Evolutionary conservation across 2,113 vertebrate genomes (phyloP).

Genomic region (Hippocampus mohnikei): DNA sequence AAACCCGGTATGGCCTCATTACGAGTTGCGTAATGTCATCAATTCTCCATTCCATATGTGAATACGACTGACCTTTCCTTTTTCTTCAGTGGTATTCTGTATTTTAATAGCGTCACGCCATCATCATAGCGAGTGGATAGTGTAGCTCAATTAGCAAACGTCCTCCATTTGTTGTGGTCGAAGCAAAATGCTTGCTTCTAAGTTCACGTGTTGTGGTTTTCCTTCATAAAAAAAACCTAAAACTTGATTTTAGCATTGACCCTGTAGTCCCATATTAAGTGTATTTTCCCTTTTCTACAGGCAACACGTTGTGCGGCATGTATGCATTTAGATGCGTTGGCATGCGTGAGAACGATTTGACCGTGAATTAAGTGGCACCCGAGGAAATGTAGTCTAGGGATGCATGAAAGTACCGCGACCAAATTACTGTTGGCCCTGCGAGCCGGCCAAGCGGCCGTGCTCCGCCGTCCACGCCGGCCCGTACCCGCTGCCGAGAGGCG

Average conservation of each 20-base stretch:
- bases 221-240: neutral
- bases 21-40: slow-evolving; percentile 26
- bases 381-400: neutral
- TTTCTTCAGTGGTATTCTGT: slow-evolving; percentile 12
- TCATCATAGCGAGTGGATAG: slow-evolving; percentile 42
- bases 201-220: neutral
- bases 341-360: neutral
- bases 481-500: slow-evolving; percentile 64
- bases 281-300: neutral
- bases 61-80: slow-evolving; percentile 43
- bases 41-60: slow-evolving; percentile 21
- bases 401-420: slow-evolving; percentile 7
- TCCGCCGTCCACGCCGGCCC: slow-evolving; percentile 57
- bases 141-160: slow-evolving; percentile 49
- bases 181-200: neutral
- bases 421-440: slow-evolving; percentile 26
- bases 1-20: slow-evolving; percentile 71
- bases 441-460: slow-evolving; percentile 57
- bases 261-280: neutral
- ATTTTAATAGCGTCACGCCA: slow-evolving; percentile 1
- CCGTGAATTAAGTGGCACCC: neutral
- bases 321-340: neutral
- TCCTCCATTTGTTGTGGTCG: slow-evolving; percentile 13
- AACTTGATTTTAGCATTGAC: neutral
- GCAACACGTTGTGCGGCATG: neutral